Conservation (phyloP, 1,140 invertebrate genomes). For the Trypoxylus dichotomus region DNA sequence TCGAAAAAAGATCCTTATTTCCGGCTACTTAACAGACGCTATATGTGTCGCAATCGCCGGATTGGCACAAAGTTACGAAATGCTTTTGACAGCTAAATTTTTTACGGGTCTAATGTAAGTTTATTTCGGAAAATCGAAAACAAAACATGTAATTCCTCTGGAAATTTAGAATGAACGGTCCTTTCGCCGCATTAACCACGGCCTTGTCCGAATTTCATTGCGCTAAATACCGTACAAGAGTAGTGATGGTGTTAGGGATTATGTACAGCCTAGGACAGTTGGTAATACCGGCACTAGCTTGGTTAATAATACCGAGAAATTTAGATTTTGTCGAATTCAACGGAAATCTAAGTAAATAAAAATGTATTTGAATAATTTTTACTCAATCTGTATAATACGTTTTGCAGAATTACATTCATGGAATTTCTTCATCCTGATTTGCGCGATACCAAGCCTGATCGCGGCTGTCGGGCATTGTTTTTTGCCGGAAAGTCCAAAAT, state of each 20-base stretch:
- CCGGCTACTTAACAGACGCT: constrained; percentile 70
- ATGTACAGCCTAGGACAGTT: constrained; percentile 63
- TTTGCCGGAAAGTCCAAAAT: constrained; percentile 82
- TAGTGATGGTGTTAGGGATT: constrained; percentile 64
- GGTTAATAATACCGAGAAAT: constrained; percentile 57
- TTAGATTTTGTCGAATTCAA: constrained; percentile 39
- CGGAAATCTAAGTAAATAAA: constrained; percentile 49
- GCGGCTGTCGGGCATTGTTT: constrained; percentile 65
- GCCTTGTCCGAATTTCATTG: constrained; percentile 72
- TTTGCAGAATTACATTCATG: constrained; percentile 66
- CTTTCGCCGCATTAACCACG: constrained; percentile 70
- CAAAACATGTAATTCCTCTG: background rate
- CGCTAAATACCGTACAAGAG: constrained; percentile 62
- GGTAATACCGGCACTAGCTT: constrained; percentile 59
- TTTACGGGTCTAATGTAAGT: constrained; percentile 77
- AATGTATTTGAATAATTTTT: background rate
- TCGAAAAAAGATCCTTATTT: constrained; percentile 68
- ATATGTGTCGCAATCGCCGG: constrained; percentile 68
- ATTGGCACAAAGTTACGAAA: constrained; percentile 70
- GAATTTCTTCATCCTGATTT: constrained; percentile 72
- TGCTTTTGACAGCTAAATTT: constrained; percentile 73
- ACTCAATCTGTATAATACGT: constrained; percentile 17
- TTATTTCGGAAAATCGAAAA: background rate
- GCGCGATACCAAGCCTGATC: constrained; percentile 66
- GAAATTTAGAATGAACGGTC: constrained; percentile 67